phyloP scores from a whole-genome alignment of 1,140 invertebrate species.

The Teleogryllus occipitalis region DNA sequence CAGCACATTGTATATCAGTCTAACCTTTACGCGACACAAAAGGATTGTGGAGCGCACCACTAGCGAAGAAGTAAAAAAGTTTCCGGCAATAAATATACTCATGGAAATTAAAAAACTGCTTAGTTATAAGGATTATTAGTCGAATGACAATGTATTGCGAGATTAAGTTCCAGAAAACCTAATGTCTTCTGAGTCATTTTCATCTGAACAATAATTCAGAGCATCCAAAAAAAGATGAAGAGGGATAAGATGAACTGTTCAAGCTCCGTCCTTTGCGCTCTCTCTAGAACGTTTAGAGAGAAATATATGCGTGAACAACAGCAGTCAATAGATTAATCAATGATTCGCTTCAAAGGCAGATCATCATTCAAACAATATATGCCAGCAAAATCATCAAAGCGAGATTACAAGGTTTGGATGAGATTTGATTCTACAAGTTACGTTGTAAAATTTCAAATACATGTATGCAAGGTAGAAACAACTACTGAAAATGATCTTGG shows the following conservation, averaged over 20 bases:
- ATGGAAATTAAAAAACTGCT: conserved; percentile 31
- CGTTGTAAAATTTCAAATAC: conserved; percentile 29
- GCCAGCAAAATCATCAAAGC: conserved; percentile 30
- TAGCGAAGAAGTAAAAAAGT: conserved; percentile 26
- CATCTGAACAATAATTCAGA: conserved; percentile 17
- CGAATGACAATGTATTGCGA: conserved; percentile 31
- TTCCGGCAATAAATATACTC: conserved; percentile 29
- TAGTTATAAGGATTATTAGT: conserved; percentile 32
- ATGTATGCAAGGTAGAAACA: conserved; percentile 25
- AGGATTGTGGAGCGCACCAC: conserved; percentile 10
- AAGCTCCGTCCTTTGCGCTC: conserved; percentile 25
- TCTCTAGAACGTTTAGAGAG: conserved; percentile 10
- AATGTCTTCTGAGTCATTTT: conserved; percentile 32
- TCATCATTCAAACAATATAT: conserved; percentile 29
- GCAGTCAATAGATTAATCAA: conserved; percentile 26
- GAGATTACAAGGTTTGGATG: conserved; percentile 30
- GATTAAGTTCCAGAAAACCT: conserved; percentile 32
- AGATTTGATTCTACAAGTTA: background rate
- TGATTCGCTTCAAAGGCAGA: conserved; percentile 31
- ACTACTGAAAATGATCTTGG: conserved; percentile 23
- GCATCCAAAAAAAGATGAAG: conserved; percentile 18
- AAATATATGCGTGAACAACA: conserved; percentile 19
- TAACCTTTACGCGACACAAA: background rate
- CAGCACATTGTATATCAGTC: background rate
- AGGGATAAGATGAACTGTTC: conserved; percentile 25